Evolutionary conservation across 2,888 invertebrate species (phyloP), one percentile per base, ranked within the genome.

Genomic region (Phortica okadai): DNA sequence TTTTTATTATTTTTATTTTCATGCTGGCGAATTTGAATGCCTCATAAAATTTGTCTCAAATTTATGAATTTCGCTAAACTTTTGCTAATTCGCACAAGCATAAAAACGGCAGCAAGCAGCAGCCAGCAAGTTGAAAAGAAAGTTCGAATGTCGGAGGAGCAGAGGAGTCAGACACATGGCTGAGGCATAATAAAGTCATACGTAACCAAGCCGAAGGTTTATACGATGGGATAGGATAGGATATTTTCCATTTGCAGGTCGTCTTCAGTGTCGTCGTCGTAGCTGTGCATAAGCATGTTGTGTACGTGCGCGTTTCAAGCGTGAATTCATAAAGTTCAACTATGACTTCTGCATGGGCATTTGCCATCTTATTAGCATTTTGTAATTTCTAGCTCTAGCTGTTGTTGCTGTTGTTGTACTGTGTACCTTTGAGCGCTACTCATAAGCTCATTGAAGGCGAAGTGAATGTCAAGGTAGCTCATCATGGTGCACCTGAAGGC

Each of bases 11-110:
- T 74, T 74, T 80, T 81, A 74, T 74, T 73, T 76, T 79, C 78
- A 77, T 78, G 76, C 11, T 14, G 1, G 10, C 11, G 54, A 11
- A 25, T 74, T 50, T 74, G 14, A 44, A 75, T 76, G 77, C 75
- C 11, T 77, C 76, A 81, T 81, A 81, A 77, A 81, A 81, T 81
- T 79, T 79, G 79, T 77, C 74, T 77, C 74, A 77, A 79, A 78
- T 79, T 81, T 81, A 81, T 81, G 81, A 79, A 81, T 79, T 81
- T 75, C 8, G 69, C 45, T 44, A 10, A 21, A 45, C 8, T 69
- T 69, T 45, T 16, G 45, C 45, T 69, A 69, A 69, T 45, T 45
- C 69, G 16, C 21, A 16, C 41, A 8, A 69, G 74, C 79, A 62
- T 25, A 25, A 62, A 16, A 14, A 56, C 14, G 7, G 33, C 21